Evolutionary conservation across 2,888 invertebrate species (phyloP).

Genomic region (Perithous albicinctus): DNA sequence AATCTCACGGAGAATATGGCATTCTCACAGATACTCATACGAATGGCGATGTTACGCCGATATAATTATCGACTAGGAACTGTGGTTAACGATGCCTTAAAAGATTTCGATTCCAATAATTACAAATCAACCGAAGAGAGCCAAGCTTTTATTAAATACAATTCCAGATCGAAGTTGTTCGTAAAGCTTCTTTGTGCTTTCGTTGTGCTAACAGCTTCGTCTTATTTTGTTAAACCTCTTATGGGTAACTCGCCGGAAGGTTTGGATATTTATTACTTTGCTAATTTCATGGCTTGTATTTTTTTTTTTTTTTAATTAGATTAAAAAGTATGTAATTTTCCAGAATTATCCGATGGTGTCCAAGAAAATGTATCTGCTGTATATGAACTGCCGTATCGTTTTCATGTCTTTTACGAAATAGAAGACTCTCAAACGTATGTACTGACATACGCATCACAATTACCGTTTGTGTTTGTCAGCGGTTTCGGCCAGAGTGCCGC

Average conservation of each 20-base stretch:
- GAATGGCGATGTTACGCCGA: conserved; percentile 75
- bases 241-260: conserved; percentile 68
- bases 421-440: conserved; percentile 73
- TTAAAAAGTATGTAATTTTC: not conserved
- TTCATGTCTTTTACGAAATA: conserved; percentile 75
- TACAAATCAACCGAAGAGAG: conserved; percentile 72
- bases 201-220: conserved; percentile 75
- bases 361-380: conserved; percentile 55
- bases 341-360: conserved; percentile 20
- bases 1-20: conserved; percentile 78
- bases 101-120: conserved; percentile 72
- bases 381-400: conserved; percentile 76
- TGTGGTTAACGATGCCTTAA: conserved; percentile 72
- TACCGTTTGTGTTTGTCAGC: conserved; percentile 76
- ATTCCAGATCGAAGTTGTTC: conserved; percentile 73
- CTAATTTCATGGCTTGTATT: not conserved
- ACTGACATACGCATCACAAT: conserved; percentile 73
- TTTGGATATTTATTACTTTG: not conserved
- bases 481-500: conserved; percentile 74
- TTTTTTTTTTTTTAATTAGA: not conserved
- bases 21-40: conserved; percentile 75
- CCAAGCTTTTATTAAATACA: conserved; percentile 72
- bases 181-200: conserved; percentile 74
- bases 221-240: conserved; percentile 77
- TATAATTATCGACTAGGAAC: conserved; percentile 73